phyloP scores from a whole-genome alignment of 2,888 invertebrate genomes.

The Andrena haemorrhoa region DNA sequence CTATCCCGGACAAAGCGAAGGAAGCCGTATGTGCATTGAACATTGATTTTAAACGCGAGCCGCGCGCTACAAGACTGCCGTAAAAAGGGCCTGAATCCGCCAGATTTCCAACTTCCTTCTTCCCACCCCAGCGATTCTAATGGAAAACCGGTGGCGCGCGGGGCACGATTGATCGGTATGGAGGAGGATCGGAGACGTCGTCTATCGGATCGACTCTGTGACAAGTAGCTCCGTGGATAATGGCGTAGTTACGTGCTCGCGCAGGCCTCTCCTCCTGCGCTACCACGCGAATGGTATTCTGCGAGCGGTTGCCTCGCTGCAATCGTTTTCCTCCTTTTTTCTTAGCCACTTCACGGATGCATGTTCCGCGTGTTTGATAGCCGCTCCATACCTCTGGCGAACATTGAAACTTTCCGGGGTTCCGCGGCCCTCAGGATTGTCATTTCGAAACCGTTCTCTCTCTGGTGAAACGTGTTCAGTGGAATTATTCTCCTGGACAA shows the following conservation, averaged over 20 bases:
- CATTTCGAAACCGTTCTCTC: slow-evolving; percentile 8
- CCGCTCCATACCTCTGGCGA: slow-evolving; percentile 12
- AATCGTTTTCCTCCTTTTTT: slow-evolving; percentile 24
- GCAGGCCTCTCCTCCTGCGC: slow-evolving; percentile 7
- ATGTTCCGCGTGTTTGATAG: slow-evolving; percentile 19
- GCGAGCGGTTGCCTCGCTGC: not conserved
- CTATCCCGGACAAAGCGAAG: slow-evolving; percentile 63
- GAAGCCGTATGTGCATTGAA: slow-evolving; percentile 80
- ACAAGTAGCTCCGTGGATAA: slow-evolving; percentile 56
- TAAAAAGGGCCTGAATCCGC: slow-evolving; percentile 50
- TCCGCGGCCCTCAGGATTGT: slow-evolving; percentile 13
- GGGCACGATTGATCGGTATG: slow-evolving; percentile 53
- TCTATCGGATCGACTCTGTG: slow-evolving; percentile 63
- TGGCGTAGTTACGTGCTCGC: slow-evolving; percentile 55
- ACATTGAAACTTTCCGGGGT: not conserved
- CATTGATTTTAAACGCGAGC: slow-evolving; percentile 81
- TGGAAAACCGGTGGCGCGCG: slow-evolving; percentile 53
- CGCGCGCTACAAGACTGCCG: slow-evolving; percentile 52
- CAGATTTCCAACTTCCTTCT: slow-evolving; percentile 49
- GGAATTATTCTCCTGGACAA: not conserved
- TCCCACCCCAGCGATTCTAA: slow-evolving; percentile 43
- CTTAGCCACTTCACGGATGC: slow-evolving; percentile 10
- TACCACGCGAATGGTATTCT: not conserved
- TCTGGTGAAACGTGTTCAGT: not conserved
- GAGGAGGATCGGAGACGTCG: slow-evolving; percentile 54